Evolutionary conservation across 2,888 invertebrate genomes (phyloP).

Genomic region (Teinopalpus imperialis): DNA sequence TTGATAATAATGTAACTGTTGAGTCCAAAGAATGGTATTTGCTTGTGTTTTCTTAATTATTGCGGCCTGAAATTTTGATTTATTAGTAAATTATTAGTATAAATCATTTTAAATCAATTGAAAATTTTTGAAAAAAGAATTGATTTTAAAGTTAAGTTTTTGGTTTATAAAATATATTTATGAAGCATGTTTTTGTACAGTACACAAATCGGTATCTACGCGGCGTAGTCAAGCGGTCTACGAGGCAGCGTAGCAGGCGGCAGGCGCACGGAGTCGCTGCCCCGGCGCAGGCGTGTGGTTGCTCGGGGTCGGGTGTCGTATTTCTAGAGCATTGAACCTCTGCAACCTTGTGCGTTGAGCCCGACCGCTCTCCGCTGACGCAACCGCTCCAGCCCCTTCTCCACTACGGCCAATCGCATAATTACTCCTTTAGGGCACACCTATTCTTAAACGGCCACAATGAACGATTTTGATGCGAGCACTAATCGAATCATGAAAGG

Average conservation of each 20-base stretch:
- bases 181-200: no score
- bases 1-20: constrained; percentile 42
- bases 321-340: constrained; percentile 82
- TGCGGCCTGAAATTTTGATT: no score
- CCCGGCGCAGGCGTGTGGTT: constrained; percentile 52
- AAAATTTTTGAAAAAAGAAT: no score
- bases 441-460: constrained; percentile 62
- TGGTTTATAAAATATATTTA: no score
- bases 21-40: neutral
- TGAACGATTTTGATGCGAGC: constrained; percentile 52
- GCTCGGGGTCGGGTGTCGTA: constrained; percentile 74
- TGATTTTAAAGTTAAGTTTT: no score
- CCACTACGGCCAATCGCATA: constrained; percentile 65
- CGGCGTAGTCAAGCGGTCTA: constrained; percentile 40
- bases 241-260: constrained; percentile 35
- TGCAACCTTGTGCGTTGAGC: constrained; percentile 80
- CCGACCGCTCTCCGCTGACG: constrained; percentile 78
- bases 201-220: constrained; percentile 32
- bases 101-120: no score
- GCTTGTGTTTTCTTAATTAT: no score
- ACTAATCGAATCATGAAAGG: constrained; percentile 71
- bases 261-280: constrained; percentile 41
- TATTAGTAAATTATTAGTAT: no score
- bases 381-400: constrained; percentile 77
- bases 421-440: constrained; percentile 79